Base-by-base conservation (phyloP, 2,797 vertebrate species). In the Sciurus carolinensis region DNA sequence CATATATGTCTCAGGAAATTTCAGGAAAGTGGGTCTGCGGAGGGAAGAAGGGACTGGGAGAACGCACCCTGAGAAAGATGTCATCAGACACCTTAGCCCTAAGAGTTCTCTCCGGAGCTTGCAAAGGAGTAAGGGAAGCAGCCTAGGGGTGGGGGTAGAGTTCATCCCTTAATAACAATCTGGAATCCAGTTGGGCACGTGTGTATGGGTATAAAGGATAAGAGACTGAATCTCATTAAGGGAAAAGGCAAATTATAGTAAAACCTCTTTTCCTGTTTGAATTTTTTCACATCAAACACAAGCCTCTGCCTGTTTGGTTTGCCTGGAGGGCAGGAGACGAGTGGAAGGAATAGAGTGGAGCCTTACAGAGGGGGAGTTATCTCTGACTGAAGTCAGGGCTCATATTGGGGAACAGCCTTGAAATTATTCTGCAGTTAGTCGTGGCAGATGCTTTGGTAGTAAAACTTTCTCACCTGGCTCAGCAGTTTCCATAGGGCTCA, bases 251-350 rank as follows among this genome's bases (percentile, higher is more conserved):
- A n/a, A 1, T 67, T 82, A 57, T 77, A 47, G 73, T 77, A 88
- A 82, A 77, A 47, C 5, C 26, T 39, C 59, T 66, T 13, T 66
- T 33, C 57, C 47, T 50, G 18, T 57, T 87, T 69, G 57, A 91
- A 36, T 20, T 50, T 26, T 90, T 91, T 87, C 72, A 50, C 33
- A 90, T 87, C 24, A 79, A 54, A 62, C 26, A 47, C 57, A 54
- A 57, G 75, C 39, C 24, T 76, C 36, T 94, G 62, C n/a, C 62
- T 77, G 17, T 62, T 57, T 85, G 67, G 20, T 62, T 92, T 95
- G 17, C 62, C 42, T 79, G 52, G 18, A 47, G 44, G 22, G 30
- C 39, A 15, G 66, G 42, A 83, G 54, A 73, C 36, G 12, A 54
- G 14, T 73, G 14, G n/a, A 75, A 94, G 66, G 71, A 82, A 36